phyloP scores from a whole-genome alignment of 35 echinoderm and acorn worm species.

The Anneissia japonica region DNA sequence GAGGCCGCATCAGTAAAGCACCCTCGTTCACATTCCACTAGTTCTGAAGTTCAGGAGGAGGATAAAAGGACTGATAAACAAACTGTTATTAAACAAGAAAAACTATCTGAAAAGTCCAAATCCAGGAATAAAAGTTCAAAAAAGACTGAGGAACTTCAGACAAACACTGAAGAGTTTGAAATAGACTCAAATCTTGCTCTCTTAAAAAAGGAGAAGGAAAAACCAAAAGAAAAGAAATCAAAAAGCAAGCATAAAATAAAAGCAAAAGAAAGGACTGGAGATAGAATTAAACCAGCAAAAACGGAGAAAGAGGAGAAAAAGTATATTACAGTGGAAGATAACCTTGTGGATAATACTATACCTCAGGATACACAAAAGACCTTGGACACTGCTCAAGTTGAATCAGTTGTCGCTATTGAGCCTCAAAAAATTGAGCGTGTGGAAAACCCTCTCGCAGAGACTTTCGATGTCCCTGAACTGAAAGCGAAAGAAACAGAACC shows the following conservation, averaged over 20 bases:
- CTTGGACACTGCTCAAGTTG: not conserved
- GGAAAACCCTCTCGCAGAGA: not conserved
- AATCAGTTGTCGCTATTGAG: not conserved
- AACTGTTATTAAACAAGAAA: constrained; percentile 2
- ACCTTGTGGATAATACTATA: not conserved
- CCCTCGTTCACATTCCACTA: constrained; percentile 16
- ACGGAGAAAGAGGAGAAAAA: constrained; percentile 12
- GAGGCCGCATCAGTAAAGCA: constrained; percentile 6
- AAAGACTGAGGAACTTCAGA: constrained; percentile 14
- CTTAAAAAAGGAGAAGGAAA: constrained; percentile 3
- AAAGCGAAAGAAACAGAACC: not conserved
- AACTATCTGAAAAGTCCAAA: not conserved
- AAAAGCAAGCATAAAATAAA: constrained; percentile 13
- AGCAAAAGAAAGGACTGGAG: not conserved
- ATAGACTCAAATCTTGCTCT: not conserved
- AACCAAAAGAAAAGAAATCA: constrained; percentile 17
- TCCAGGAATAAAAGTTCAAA: constrained; percentile 3
- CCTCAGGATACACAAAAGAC: not conserved
- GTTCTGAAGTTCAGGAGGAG: constrained; percentile 10
- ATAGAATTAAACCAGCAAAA: not conserved
- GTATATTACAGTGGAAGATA: not conserved
- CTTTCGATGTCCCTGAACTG: not conserved
- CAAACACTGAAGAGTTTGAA: not conserved
- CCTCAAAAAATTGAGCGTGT: not conserved
- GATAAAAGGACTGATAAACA: not conserved